Percentiles rank a stretch among this genome's conserved stretches.
Conservation (phyloP, 2,888 invertebrate genomes). For the Athetis lepigone region DNA sequence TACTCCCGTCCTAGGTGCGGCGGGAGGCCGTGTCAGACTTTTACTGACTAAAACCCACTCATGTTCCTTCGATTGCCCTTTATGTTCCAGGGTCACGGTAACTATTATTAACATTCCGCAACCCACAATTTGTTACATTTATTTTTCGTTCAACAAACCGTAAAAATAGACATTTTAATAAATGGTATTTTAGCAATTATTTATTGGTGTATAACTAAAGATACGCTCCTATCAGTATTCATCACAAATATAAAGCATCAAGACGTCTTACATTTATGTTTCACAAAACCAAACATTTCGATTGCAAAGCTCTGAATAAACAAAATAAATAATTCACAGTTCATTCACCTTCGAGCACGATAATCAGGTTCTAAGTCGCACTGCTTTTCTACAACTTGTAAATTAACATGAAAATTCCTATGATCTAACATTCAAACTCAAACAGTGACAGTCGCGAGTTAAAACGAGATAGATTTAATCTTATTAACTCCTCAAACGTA, state of each 20-base stretch:
- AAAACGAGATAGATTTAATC: constrained; percentile 22
- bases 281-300: constrained; percentile 2
- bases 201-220: no score
- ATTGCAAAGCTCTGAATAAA: constrained; percentile 4
- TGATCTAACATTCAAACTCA: constrained; percentile 37
- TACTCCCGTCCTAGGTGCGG: no score
- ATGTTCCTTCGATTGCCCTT: no score
- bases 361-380: constrained; percentile 33
- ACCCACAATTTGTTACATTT: not conserved
- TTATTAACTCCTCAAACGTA: constrained; percentile 17
- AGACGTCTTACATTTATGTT: not conserved
- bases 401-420: constrained; percentile 48
- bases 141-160: no score
- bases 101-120: no score
- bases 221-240: no score
- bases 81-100: no score
- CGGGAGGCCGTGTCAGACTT: no score
- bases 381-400: constrained; percentile 19
- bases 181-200: no score
- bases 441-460: constrained; percentile 25
- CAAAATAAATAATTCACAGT: constrained; percentile 21
- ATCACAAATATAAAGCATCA: not conserved
- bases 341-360: constrained; percentile 36
- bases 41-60: no score
- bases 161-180: not conserved